phyloP scores from a whole-genome alignment of 2,888 invertebrate species.

The Lamproptera curius region DNA sequence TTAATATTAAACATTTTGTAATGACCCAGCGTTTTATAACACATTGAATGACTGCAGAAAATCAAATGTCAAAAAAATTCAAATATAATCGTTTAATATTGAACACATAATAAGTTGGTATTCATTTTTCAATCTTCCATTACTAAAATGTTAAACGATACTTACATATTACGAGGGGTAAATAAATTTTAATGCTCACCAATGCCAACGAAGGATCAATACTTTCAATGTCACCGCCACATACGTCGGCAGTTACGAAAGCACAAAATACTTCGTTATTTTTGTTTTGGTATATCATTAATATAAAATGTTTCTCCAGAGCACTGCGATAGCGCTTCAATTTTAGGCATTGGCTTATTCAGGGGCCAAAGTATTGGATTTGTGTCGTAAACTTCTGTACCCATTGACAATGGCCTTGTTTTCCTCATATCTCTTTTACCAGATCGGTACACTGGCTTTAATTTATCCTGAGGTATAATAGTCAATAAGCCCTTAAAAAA shows the following conservation, averaged over 20 bases:
- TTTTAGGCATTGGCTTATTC: conserved; percentile 81
- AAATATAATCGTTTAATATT: too few species aligned
- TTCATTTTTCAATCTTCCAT: too few species aligned
- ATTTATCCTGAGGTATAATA: conserved; percentile 62
- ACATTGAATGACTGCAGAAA: too few species aligned
- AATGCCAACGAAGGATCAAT: conserved; percentile 81
- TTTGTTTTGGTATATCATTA: conserved; percentile 77
- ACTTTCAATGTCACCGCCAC: conserved; percentile 75
- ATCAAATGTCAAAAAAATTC: too few species aligned
- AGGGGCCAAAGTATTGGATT: conserved; percentile 81
- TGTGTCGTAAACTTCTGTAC: conserved; percentile 80
- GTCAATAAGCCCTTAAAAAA: conserved; percentile 67
- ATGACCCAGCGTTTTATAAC: too few species aligned
- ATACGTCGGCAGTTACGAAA: conserved; percentile 76
- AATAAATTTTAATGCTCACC: conserved; percentile 67
- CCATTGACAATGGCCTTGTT: conserved; percentile 78
- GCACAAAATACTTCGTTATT: conserved; percentile 83
- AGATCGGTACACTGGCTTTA: conserved; percentile 66
- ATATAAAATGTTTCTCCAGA: conserved; percentile 83
- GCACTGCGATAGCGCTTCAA: conserved; percentile 79
- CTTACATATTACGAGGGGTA: too few species aligned
- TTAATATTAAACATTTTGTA: too few species aligned
- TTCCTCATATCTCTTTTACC: conserved; percentile 68
- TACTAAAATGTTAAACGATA: too few species aligned
- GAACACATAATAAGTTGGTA: too few species aligned